Conservation (phyloP, 2,797 vertebrate genomes). For the Lutjanus campechanus region DNA sequence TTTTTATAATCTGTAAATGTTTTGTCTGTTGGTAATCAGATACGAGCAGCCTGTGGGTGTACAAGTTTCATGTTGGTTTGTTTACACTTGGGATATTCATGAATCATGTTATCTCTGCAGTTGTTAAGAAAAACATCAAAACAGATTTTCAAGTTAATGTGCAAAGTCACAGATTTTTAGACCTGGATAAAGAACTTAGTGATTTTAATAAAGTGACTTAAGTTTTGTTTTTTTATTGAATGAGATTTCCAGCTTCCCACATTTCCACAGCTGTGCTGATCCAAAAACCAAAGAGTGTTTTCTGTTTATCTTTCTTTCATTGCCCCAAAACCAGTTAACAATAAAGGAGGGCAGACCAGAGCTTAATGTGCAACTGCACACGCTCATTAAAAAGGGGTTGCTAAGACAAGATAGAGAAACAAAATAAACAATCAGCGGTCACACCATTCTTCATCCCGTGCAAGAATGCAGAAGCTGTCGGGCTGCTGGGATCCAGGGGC, state of each 20-base stretch:
- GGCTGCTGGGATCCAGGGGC: constrained; percentile 59
- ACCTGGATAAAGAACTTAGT: constrained; percentile 15
- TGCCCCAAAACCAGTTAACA: constrained; percentile 66
- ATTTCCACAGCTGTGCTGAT: constrained; percentile 41
- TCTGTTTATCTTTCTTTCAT: constrained; percentile 76
- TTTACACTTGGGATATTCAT: constrained; percentile 58
- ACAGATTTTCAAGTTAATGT: constrained; percentile 30
- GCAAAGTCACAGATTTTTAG: constrained; percentile 18
- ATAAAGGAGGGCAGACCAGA: constrained; percentile 58
- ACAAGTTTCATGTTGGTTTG: constrained; percentile 56
- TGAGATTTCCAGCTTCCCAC: constrained; percentile 29
- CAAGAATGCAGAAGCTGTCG: constrained; percentile 79
- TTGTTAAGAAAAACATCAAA: constrained; percentile 42
- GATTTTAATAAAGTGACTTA: constrained; percentile 20
- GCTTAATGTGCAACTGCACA: constrained; percentile 73
- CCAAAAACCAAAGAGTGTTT: constrained; percentile 64
- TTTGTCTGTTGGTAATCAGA: constrained; percentile 56
- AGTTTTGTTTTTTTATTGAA: neutral
- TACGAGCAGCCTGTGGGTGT: constrained; percentile 38
- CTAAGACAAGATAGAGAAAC: constrained; percentile 81
- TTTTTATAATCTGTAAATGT: constrained; percentile 48
- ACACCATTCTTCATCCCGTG: constrained; percentile 71
- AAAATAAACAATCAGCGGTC: constrained; percentile 83
- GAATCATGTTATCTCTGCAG: constrained; percentile 55
- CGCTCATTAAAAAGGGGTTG: constrained; percentile 78